Conservation (phyloP, 1,140 invertebrate genomes). For the Nixonia krombeini region DNA sequence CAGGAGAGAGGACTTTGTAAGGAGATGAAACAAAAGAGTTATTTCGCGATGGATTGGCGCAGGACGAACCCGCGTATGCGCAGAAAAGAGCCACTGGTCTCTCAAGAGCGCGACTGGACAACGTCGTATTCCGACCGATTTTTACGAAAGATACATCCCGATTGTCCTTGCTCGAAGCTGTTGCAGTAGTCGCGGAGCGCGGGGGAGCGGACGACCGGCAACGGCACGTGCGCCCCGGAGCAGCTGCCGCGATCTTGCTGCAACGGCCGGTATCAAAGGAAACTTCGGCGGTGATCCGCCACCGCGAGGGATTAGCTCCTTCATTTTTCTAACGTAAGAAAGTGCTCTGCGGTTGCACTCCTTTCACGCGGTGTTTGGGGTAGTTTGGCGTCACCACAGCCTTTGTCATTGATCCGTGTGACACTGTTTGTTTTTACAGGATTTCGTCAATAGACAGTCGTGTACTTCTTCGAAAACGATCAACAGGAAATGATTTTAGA, state of each 20-base stretch:
- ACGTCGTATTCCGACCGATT: slow-evolving; percentile 13
- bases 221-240: slow-evolving; percentile 40
- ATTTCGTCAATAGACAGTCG: no score
- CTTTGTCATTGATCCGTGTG: no score
- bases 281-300: not conserved
- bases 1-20: slow-evolving; percentile 38
- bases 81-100: slow-evolving; percentile 11
- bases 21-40: slow-evolving; percentile 45
- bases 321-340: no score
- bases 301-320: not conserved
- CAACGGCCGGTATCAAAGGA: slow-evolving; percentile 11
- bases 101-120: slow-evolving; percentile 13
- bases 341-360: no score
- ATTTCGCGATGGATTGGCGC: slow-evolving; percentile 44
- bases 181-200: slow-evolving; percentile 12
- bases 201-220: not conserved
- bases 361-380: no score
- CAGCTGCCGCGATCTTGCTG: slow-evolving; percentile 55
- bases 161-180: not conserved
- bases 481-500: no score
- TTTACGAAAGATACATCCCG: slow-evolving; percentile 13
- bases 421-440: no score
- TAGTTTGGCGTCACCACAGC: no score
- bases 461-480: no score
- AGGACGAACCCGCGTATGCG: slow-evolving; percentile 31